Evolutionary conservation across 1,140 invertebrate genomes (phyloP), one percentile per base, ranked within the genome.

Genomic region (Trachelipus rathkii): DNA sequence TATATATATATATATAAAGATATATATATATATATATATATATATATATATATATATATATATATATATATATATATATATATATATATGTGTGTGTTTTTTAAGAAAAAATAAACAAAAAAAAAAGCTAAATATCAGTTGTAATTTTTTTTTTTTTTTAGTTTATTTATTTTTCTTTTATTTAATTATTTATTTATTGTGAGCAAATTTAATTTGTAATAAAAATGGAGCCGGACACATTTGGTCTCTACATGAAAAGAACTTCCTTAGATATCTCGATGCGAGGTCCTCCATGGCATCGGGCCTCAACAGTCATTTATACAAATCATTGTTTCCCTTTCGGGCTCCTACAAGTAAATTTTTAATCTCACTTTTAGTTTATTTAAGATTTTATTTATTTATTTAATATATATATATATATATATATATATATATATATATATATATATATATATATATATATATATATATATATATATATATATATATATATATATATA

Each of bases 381-480:
- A 70, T 33, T 70, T 13, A 33, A n/a, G 19, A 15, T 71, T 23
- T 33, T 10, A n/a, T 8, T 67, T 6, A 67, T 67, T 6, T 67
- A 19, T 67, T 67, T 67, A n/a, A n/a, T n/a, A 66, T 67, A 67
- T 15, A 67, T 67, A 67, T 67, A 67, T 67, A 67, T 15, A 67
- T 67, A 67, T 15, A 67, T 67, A 15, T 15, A 67, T 67, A 19
- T 19, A 68, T 68, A 68, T 68, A 10, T 68, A 68, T 19, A 68
- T n/a, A 19, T 68, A 19, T 19, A 19, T 68, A 19, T 68, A 68
- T 68, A 68, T 68, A 19, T 68, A 68, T 68, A 68, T 68, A 19
- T 68, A 68, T 68, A 68, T 68, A 68, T 68, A 68, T 68, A 68
- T 68, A 68, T 68, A 68, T 68, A 68, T 68, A 68, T 68, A 68